Base-by-base conservation (phyloP, 2,888 invertebrate species). In the Phania funesta region DNA sequence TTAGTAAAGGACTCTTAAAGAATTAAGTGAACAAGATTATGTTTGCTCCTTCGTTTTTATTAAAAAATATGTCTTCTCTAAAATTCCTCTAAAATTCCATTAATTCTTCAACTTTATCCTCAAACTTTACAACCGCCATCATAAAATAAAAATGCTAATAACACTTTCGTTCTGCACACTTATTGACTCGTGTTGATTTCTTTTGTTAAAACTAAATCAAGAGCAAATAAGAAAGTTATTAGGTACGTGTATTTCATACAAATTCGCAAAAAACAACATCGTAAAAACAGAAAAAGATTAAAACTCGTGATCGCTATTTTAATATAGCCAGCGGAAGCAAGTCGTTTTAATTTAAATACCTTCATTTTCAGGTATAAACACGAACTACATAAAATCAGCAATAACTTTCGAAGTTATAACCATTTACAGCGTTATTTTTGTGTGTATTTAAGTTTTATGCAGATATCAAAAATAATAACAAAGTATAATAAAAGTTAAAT, bases 151-250 rank as follows among this genome's bases (percentile, higher is more conserved):
- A 60, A 54, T 62, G 50, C 46, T 35, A 32, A 64, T 44, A 73
- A 64, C 64, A 60, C 65, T 65, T 60, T 65, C 56, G 58, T 56
- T 24, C 50, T 71, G 75, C 52, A 54, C 46, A 48, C 32, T 65
- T 67, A 60, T 67, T 64, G 50, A 20, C 54, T 54, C 46, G 7
- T 46, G 46, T 26, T 50, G 46, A 64, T 44, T 52, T 35, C 71
- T 52, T 70, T 71, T 76, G 54, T 60, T 44, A 46, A 58, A 68
- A 80, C 60, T 70, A 75, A 80, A 52, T 65, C 70, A 65, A 80
- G 60, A 71, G 50, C 44, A 65, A 48, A 80, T 65, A 76, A 80
- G 76, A 68, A 80, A 60, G 58, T 76, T 80, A 76, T 80, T 80
- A 38, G 52, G n/a, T 65, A 80, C 70, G 75, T 70, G 80, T 26